Evolutionary conservation across 2,797 vertebrate species (phyloP).

Genomic region (Nothura maculosa): DNA sequence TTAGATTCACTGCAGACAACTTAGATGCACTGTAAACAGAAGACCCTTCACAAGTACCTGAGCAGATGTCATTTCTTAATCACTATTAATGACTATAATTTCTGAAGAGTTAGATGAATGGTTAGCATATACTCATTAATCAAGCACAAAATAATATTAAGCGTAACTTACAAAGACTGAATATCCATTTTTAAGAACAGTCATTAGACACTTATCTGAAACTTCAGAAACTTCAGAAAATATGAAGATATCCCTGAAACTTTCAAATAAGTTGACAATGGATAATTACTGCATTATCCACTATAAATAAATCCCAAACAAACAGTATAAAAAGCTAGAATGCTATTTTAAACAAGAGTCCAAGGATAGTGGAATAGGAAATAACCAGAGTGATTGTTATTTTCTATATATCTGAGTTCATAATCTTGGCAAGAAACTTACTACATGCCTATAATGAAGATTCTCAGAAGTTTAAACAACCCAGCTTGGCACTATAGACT

Average conservation of each 20-base stretch:
- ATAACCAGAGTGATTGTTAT: background rate
- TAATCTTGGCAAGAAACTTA: background rate
- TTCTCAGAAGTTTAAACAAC: background rate
- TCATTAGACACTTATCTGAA: conserved; percentile 22
- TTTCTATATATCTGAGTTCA: background rate
- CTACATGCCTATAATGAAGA: background rate
- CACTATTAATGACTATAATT: background rate
- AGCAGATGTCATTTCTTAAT: background rate
- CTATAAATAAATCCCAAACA: conserved; percentile 1
- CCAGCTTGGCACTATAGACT: background rate
- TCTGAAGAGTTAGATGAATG: background rate
- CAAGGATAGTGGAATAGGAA: background rate
- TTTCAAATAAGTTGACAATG: background rate
- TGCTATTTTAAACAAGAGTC: background rate
- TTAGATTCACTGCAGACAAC: background rate
- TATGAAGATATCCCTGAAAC: background rate
- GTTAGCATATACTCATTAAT: background rate
- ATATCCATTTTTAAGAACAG: background rate
- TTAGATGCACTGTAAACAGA: no score
- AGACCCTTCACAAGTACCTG: background rate
- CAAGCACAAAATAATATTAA: background rate
- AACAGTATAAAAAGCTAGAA: background rate
- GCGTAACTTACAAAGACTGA: background rate
- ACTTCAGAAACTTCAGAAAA: conserved; percentile 3
- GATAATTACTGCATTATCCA: background rate